Evolutionary conservation across 2,888 invertebrate genomes (phyloP).

Genomic region (Nephrotoma flavescens): DNA sequence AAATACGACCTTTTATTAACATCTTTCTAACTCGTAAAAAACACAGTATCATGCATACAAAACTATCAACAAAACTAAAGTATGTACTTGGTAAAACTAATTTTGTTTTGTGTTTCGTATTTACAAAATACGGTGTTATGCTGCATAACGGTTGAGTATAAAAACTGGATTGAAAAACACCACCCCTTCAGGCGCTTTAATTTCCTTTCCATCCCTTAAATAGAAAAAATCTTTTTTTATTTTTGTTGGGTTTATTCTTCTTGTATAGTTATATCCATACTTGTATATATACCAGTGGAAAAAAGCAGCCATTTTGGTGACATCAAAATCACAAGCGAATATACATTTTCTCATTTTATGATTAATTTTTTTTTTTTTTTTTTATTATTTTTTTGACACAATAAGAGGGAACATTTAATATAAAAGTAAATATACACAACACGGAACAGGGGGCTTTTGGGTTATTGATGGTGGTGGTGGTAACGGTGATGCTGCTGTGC

Average conservation of each 20-base stretch:
- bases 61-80: background rate
- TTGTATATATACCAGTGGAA: background rate
- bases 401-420: background rate
- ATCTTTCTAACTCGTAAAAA: too few species aligned
- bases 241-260: background rate
- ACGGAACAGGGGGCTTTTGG: background rate
- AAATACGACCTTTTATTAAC: too few species aligned
- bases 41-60: background rate
- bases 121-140: background rate
- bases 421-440: background rate
- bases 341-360: background rate
- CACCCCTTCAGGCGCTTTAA: background rate
- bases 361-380: background rate
- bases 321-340: background rate
- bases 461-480: background rate
- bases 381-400: background rate
- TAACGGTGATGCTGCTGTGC: background rate
- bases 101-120: background rate
- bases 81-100: background rate
- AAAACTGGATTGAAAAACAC: background rate
- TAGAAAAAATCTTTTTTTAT: background rate
- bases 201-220: background rate
- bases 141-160: background rate
- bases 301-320: background rate
- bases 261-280: background rate